Evolutionary conservation across 2,888 invertebrate genomes (phyloP).

Genomic region (Pheosia gnoma): DNA sequence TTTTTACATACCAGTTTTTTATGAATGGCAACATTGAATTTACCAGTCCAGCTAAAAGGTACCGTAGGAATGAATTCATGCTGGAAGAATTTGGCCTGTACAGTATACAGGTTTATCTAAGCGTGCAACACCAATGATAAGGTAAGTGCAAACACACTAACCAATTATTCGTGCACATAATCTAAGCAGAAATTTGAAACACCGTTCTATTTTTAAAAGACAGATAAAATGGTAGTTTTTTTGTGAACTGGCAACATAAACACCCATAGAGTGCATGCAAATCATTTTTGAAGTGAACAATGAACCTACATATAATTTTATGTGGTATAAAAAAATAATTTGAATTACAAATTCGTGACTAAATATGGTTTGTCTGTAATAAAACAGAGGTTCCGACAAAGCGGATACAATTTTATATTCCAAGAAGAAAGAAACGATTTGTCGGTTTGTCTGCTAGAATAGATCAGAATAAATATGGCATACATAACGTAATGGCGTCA

Average conservation of each 20-base stretch:
- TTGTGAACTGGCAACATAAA: slow-evolving; percentile 47
- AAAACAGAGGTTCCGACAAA: slow-evolving; percentile 14
- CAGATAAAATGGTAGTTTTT: slow-evolving; percentile 21
- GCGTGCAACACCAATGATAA: slow-evolving; percentile 69
- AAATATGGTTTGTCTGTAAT: slow-evolving; percentile 6
- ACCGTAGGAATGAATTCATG: slow-evolving; percentile 64
- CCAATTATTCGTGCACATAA: slow-evolving; percentile 44
- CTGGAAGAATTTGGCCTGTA: slow-evolving; percentile 57
- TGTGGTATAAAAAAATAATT: slow-evolving; percentile 47
- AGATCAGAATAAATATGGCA: background rate
- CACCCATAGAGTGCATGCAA: slow-evolving; percentile 59
- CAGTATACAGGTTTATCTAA: slow-evolving; percentile 57
- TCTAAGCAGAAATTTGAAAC: slow-evolving; percentile 33
- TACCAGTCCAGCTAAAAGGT: slow-evolving; percentile 60
- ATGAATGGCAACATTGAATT: slow-evolving; percentile 39
- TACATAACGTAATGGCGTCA: too few species aligned
- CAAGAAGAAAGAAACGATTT: slow-evolving; percentile 2
- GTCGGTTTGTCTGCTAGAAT: slow-evolving; percentile 7
- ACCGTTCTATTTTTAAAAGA: slow-evolving; percentile 21
- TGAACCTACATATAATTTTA: slow-evolving; percentile 38
- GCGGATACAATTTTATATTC: slow-evolving; percentile 13
- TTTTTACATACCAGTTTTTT: slow-evolving; percentile 13
- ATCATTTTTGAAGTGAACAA: slow-evolving; percentile 46
- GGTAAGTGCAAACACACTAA: slow-evolving; percentile 45
- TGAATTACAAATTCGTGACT: slow-evolving; percentile 49